Evolutionary conservation across 2,888 invertebrate genomes (phyloP).

Genomic region (Lysandra bellargus): DNA sequence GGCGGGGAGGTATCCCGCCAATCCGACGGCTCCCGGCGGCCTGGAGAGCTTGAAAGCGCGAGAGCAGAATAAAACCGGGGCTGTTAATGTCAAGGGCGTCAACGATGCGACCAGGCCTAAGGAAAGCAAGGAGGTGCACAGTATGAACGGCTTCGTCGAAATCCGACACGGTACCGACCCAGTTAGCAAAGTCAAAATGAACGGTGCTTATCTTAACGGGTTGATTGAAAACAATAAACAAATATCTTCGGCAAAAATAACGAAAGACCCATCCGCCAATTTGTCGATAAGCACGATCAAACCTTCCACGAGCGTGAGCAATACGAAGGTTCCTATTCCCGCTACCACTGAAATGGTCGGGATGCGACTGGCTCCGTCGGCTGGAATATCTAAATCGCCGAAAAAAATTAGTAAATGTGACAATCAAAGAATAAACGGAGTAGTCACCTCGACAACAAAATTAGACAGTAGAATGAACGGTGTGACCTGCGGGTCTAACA

Average conservation of each 20-base stretch:
- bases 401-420: slow-evolving; percentile 61
- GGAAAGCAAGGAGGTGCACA: slow-evolving; percentile 56
- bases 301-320: slow-evolving; percentile 16
- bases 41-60: slow-evolving; percentile 52
- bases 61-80: slow-evolving; percentile 55
- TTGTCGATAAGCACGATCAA: slow-evolving; percentile 50
- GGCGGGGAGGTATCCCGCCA: slow-evolving; percentile 42
- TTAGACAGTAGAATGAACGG: slow-evolving; percentile 73
- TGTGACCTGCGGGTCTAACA: slow-evolving; percentile 73
- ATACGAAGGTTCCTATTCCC: slow-evolving; percentile 59
- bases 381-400: slow-evolving; percentile 52
- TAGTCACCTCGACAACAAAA: slow-evolving; percentile 72
- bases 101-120: slow-evolving; percentile 58
- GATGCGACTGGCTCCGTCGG: slow-evolving; percentile 57
- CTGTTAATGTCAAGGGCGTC: slow-evolving; percentile 52
- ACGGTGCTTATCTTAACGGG: slow-evolving; percentile 56
- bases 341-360: slow-evolving; percentile 53
- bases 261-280: slow-evolving; percentile 67
- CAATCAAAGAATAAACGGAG: slow-evolving; percentile 56
- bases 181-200: slow-evolving; percentile 54
- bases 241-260: slow-evolving; percentile 45
- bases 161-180: slow-evolving; percentile 57
- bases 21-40: slow-evolving; percentile 44
- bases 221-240: slow-evolving; percentile 59
- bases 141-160: slow-evolving; percentile 69